phyloP scores from a whole-genome alignment of 2,797 vertebrate species.

The Thripadectes ignobilis region DNA sequence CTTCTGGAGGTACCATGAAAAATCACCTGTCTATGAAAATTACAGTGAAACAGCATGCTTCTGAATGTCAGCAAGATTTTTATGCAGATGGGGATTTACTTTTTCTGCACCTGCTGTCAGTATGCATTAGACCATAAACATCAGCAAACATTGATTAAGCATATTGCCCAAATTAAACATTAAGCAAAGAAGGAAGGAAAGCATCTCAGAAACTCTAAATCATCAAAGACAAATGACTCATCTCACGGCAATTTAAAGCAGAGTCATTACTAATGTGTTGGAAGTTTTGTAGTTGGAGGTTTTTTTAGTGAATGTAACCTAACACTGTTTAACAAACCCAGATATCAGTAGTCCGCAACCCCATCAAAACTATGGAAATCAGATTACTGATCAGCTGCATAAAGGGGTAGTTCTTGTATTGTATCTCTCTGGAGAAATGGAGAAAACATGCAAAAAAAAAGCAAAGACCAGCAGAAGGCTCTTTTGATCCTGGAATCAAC shows the following conservation, averaged over 20 bases:
- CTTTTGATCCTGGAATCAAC: neutral
- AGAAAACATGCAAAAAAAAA: neutral
- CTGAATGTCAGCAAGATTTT: constrained; percentile 70
- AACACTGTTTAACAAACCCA: neutral
- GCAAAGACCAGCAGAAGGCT: neutral
- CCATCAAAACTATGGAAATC: neutral
- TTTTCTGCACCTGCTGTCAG: constrained; percentile 71
- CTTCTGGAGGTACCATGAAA: constrained; percentile 67
- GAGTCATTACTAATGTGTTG: neutral
- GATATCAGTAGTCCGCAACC: neutral
- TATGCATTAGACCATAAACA: constrained; percentile 73
- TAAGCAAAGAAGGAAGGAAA: constrained; percentile 35
- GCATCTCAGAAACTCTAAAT: neutral
- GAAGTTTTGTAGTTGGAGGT: neutral
- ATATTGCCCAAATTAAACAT: constrained; percentile 69
- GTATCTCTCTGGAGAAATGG: neutral
- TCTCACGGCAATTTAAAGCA: constrained; percentile 29
- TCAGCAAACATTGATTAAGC: constrained; percentile 77
- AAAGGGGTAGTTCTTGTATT: neutral
- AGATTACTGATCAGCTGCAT: neutral
- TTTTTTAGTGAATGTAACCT: neutral
- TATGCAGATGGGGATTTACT: constrained; percentile 66
- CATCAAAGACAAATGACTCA: constrained; percentile 52
- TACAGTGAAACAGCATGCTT: constrained; percentile 70
- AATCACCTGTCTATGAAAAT: constrained; percentile 76